Percentiles rank a stretch among this genome's conserved stretches.
Evolutionary conservation across 2,888 invertebrate species (phyloP).

Genomic region (Clunio marinus): DNA sequence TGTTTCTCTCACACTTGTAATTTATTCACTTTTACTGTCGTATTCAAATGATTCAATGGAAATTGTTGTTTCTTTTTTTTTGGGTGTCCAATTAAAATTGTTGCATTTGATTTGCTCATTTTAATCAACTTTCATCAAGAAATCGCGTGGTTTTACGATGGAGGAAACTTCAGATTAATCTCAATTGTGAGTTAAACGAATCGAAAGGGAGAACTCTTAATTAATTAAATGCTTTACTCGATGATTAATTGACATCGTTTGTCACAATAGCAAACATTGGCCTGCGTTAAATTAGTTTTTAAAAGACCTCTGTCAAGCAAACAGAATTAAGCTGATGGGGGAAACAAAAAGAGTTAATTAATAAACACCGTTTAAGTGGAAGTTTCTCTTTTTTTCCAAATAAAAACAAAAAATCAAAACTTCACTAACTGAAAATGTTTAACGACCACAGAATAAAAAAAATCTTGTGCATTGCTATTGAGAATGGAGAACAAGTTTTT

Average conservation of each 20-base stretch:
- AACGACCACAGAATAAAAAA: no score
- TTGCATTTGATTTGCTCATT: neutral
- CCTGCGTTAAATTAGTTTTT: neutral
- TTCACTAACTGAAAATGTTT: no score
- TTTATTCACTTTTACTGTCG: conserved; percentile 16
- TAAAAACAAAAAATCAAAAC: no score
- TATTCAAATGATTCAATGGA: no score
- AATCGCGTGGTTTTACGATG: neutral
- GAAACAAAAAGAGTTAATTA: neutral
- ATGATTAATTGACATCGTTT: conserved; percentile 36
- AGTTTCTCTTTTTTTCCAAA: neutral
- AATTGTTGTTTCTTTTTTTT: neutral
- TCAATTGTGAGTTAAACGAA: no score
- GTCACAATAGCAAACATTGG: no score
- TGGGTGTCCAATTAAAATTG: conserved; percentile 6
- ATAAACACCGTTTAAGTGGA: neutral
- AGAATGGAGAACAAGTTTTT: conserved; percentile 16
- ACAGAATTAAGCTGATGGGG: neutral
- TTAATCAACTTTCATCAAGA: no score
- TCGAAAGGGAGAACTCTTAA: neutral
- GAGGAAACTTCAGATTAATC: no score
- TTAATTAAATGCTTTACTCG: conserved; percentile 20
- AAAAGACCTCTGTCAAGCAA: neutral
- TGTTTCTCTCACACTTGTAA: conserved; percentile 32
- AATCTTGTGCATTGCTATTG: no score